Base-by-base conservation (phyloP, 2,888 invertebrate genomes). In the Lucinisca nassula region DNA sequence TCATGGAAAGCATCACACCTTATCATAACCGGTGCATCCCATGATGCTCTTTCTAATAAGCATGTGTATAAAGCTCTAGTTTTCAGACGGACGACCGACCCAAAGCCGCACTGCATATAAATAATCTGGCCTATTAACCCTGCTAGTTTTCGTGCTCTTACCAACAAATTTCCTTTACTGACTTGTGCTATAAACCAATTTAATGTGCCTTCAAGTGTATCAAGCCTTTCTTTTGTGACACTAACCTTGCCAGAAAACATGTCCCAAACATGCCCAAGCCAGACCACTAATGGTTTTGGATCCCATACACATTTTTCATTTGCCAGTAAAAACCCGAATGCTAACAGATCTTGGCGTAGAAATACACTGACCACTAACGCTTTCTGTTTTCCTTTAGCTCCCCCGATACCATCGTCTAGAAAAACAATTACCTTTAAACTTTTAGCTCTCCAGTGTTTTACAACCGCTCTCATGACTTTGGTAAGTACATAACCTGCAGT, bases 281-380 rank as follows among this genome's bases (percentile, higher is more conserved):
- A 91, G 6, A 51, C 37, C 10, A 82, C 24, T 17, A 38, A 17
- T 37, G 78, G 76, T 27, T 61, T n/a, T 24, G 89, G 79, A 30
- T 24, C n/a, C 90, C 91, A 90, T 2, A 1, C 10, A 24, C 87
- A 90, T 75, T 90, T 90, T 2, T 88, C 86, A n/a, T 89, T 72
- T 14, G 92, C 88, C 24, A 90, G 38, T 21, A 92, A 38, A 80
- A 90, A 92, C 0, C 91, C 91, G 27, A 90, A 87, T 4, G 83
- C 32, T 38, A 40, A 21, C 21, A 91, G 58, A 73, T 85, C 78
- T 51, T 67, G 37, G n/a, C 82, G 51, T 24, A 87, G 74, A 27
- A 45, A 73, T 37, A 51, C 21, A 27, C 80, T 58, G 8, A 55
- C 17, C 14, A n/a, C 21, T 27, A 76, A 45, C 37, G 86, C 79